A percentile compares a stretch with the other conserved stretches of the same genome.
These are phyloP conservation scores for Scaptomyza flava DNA, from an alignment of 2,888 invertebrate species.

Conservation along the genomic window DNA sequence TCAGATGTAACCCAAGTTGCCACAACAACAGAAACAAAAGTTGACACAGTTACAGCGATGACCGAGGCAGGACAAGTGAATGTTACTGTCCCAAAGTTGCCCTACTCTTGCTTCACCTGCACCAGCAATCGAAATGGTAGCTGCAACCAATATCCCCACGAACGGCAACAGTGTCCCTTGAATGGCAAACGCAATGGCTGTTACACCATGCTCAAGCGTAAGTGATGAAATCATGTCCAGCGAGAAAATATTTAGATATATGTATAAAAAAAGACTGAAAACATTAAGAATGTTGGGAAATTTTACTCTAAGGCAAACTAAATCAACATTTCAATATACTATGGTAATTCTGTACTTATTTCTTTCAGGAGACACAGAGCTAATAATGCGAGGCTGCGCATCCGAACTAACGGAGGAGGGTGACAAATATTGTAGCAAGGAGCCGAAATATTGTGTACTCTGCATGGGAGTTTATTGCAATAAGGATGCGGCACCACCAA, in stretches of 20 bases:
- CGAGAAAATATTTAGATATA: no score
- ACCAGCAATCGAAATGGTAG: slow-evolving; percentile 27
- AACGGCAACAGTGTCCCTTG: slow-evolving; percentile 14
- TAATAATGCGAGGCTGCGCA: slow-evolving; percentile 74
- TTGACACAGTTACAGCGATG: not conserved
- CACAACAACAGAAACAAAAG: not conserved
- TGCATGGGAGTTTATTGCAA: slow-evolving; percentile 74
- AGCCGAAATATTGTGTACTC: slow-evolving; percentile 56
- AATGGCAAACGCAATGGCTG: slow-evolving; percentile 56
- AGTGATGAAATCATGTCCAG: slow-evolving; percentile 9
- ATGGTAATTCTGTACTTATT: not conserved
- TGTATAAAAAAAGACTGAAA: no score
- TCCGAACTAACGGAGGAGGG: slow-evolving; percentile 60
- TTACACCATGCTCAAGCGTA: slow-evolving; percentile 66
- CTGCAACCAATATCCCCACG: slow-evolving; percentile 27
- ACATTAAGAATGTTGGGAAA: no score
- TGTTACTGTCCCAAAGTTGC: not conserved
- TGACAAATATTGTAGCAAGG: slow-evolving; percentile 55
- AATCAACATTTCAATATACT: no score
- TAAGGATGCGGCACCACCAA: slow-evolving; percentile 1
- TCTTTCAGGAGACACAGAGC: slow-evolving; percentile 56
- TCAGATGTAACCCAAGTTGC: not conserved
- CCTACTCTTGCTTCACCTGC: slow-evolving; percentile 38
- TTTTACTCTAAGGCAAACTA: no score
- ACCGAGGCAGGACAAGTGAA: not conserved